Base-by-base conservation (phyloP, 2,113 vertebrate species). In the Podilymbus podiceps region DNA sequence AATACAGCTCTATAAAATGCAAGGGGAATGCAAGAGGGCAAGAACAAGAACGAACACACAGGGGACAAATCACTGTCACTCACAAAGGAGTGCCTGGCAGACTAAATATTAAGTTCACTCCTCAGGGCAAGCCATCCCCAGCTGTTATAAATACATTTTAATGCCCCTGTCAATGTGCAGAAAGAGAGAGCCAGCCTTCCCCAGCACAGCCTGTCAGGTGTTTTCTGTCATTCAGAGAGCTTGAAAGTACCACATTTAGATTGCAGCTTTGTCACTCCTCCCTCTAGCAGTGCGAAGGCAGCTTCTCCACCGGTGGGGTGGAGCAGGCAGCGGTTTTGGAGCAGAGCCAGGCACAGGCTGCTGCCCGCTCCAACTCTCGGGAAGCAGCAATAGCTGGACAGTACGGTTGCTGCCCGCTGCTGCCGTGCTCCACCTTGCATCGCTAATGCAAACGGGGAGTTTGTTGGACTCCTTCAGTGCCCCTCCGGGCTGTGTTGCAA, bases 31-130 rank as follows among this genome's bases (percentile, higher is more conserved):
- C 71, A 85, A 95, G 91, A 96, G 94, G 90, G 89, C 91, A 94
- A 96, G 97, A 80, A 97, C 74, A 94, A 97, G 83, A 96, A 91
- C 12, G 60, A 97, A 78, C 93, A 97, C 97, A 38, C 97, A 88
- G 90, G 98, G 97, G 97, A 97, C 96, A 95, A 95, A 98, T 98
- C 98, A 98, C 97, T 98, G 98, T 98, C 98, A 97, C 96, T 98
- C 97, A 97, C 94, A 94, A 95, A 96, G 90, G 93, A 97, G 90
- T 96, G 96, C 96, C 97, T 98, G 98, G 97, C 97, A 98, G 97
- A 94, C 80, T 90, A 97, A 94, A 97, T 98, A 98, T 97, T 93
- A 98, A 97, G 96, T 98, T 98, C 97, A 97, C 89, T 98, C 96
- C 92, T 97, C 87, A 81, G 98, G 98, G 98, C 96, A 94, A 66